Evolutionary conservation across 2,888 invertebrate species (phyloP), one percentile per base, ranked within the genome.

Genomic region (Microctonus hyperodae): DNA sequence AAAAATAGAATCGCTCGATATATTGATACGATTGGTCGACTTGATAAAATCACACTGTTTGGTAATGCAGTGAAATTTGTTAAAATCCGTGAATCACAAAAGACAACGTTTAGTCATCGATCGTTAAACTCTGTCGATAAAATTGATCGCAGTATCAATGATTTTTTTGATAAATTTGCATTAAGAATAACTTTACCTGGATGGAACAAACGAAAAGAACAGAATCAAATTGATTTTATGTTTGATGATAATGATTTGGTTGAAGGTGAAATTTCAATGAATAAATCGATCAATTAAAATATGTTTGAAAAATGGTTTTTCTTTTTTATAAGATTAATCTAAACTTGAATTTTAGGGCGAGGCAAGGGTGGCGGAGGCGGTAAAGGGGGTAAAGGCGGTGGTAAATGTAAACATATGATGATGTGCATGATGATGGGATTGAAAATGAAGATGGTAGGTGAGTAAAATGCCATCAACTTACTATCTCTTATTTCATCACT

Each of bases 391-490:
- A 65, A 75, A 67, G 73, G 73, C 1, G 80, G 81, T 1, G 81
- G 79, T 1, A 84, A 83, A 1, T 88, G 88, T 78, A 88, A 88
- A 69, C 88, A 88, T 85, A 88, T 88, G 87, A 88, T 88, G 88
- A 89, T 89, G 87, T 87, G 87, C 9, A 87, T 88, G 86, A 84
- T 88, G 85, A 86, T 87, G 70, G 88, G 88, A 86, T 86, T 88
- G 75, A 88, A 89, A 85, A 88, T 88, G 78, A 83, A 88, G 50
- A 85, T 89, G 84, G 87, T 89, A 86, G 88, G 88, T 79, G 81
- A 75, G 51, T 44, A 7, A n/a, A 13, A 20, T 10, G 5, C 50
- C 22, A 20, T 11, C 1, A n/a, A n/a, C n/a, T n/a, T n/a, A n/a
- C n/a, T n/a, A n/a, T n/a, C n/a, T n/a, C n/a, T n/a, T n/a, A n/a